These are phyloP conservation scores for Dendrolimus kikuchii DNA, from an alignment of 1,140 invertebrate species.

Conservation along the genomic window DNA sequence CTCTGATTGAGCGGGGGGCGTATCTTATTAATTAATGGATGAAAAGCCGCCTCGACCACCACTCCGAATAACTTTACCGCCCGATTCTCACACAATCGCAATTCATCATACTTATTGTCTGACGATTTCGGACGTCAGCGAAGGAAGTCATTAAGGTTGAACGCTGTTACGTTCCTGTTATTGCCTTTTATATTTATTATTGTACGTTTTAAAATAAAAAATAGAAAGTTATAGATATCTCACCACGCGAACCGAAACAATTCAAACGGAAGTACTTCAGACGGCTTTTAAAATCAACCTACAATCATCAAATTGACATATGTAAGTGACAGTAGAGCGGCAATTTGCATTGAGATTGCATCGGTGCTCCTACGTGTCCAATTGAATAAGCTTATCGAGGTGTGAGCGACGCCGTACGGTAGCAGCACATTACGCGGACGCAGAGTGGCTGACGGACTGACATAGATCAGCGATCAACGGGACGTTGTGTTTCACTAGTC, in stretches of 20 bases:
- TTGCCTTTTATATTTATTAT: slow-evolving; percentile 32
- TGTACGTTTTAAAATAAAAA: slow-evolving; percentile 24
- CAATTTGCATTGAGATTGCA: slow-evolving; percentile 36
- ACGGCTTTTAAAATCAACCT: slow-evolving; percentile 22
- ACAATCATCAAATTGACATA: slow-evolving; percentile 20
- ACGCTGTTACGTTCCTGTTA: slow-evolving; percentile 28
- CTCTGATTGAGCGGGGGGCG: slow-evolving; percentile 45
- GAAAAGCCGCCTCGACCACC: slow-evolving; percentile 36
- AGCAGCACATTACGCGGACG: background rate
- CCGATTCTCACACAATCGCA: slow-evolving; percentile 53
- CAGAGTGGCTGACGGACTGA: background rate
- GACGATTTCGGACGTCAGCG: slow-evolving; percentile 55
- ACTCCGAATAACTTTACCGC: slow-evolving; percentile 34
- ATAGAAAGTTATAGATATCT: slow-evolving; percentile 10
- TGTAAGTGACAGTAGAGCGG: slow-evolving; percentile 26
- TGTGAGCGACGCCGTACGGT: slow-evolving; percentile 1
- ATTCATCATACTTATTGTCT: slow-evolving; percentile 55
- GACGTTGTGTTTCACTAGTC: slow-evolving; percentile 2
- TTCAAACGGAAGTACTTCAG: slow-evolving; percentile 20
- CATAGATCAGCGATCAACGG: background rate
- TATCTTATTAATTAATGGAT: slow-evolving; percentile 57
- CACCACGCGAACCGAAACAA: background rate
- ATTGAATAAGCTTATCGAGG: slow-evolving; percentile 21
- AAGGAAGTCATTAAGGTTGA: slow-evolving; percentile 50
- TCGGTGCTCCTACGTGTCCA: slow-evolving; percentile 27